Conservation (phyloP, 2,888 invertebrate genomes). For the Tinea pellionella region DNA sequence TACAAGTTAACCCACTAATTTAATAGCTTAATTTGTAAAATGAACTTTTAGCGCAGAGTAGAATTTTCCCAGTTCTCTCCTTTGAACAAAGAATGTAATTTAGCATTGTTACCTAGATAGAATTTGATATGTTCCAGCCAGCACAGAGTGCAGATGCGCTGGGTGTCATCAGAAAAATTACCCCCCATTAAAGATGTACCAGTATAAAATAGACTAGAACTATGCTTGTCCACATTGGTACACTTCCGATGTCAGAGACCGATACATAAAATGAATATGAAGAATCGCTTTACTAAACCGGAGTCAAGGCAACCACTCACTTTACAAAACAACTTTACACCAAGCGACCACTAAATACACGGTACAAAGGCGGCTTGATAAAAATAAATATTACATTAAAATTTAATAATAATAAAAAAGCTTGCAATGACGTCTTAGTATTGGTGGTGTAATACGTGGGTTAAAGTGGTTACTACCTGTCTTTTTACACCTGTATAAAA, state of each 20-base stretch:
- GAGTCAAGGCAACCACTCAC: no score
- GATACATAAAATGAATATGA: no score
- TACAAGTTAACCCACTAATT: background rate
- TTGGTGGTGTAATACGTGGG: no score
- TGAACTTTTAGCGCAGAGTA: background rate
- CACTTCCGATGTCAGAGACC: background rate
- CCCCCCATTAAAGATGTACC: background rate
- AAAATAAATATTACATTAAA: no score
- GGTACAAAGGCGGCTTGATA: no score
- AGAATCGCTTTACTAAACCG: no score
- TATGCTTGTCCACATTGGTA: background rate
- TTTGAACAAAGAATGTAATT: constrained; percentile 3
- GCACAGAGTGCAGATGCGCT: background rate
- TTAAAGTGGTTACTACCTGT: no score
- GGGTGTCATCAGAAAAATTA: background rate
- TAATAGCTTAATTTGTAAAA: background rate
- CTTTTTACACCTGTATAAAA: background rate
- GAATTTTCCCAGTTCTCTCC: background rate
- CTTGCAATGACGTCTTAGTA: no score
- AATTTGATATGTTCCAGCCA: background rate
- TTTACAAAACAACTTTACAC: no score
- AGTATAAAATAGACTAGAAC: background rate
- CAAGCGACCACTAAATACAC: no score
- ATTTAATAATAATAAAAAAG: no score
- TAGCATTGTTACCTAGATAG: constrained; percentile 3